These are phyloP conservation scores for Ciconia maguari DNA, from an alignment of 2,113 vertebrate species.

Conservation along the genomic window DNA sequence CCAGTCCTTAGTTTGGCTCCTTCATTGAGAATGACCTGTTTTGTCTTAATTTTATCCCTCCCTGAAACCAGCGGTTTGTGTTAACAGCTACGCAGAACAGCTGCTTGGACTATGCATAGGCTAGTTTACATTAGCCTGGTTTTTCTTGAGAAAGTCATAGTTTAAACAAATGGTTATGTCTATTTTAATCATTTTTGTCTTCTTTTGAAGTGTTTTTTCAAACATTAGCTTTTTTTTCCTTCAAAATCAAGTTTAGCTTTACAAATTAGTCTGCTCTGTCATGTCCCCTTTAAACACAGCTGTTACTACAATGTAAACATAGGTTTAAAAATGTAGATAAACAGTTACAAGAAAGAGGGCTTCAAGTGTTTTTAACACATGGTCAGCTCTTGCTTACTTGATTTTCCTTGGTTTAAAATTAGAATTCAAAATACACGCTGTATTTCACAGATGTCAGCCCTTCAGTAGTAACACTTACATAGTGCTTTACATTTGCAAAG, in stretches of 20 bases:
- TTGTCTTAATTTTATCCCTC: constrained; percentile 47
- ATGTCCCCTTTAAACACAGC: constrained; percentile 82
- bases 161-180: constrained; percentile 85
- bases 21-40: constrained; percentile 57
- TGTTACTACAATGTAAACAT: constrained; percentile 80
- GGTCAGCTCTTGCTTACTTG: constrained; percentile 73
- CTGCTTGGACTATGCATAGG: constrained; percentile 68
- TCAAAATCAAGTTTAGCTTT: constrained; percentile 79
- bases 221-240: constrained; percentile 68
- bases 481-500: background rate
- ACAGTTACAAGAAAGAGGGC: constrained; percentile 74
- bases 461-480: constrained; percentile 3
- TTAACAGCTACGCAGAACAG: constrained; percentile 72
- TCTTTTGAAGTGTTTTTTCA: constrained; percentile 83
- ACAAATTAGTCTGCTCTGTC: constrained; percentile 80
- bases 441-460: constrained; percentile 71
- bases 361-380: constrained; percentile 81
- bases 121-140: constrained; percentile 78
- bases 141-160: constrained; percentile 82
- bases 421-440: constrained; percentile 70
- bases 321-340: constrained; percentile 77
- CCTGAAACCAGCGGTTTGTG: constrained; percentile 17
- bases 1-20: constrained; percentile 8
- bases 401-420: constrained; percentile 70
- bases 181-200: constrained; percentile 85